These are phyloP conservation scores for Petroica traversi DNA, from an alignment of 2,113 vertebrate genomes.

Conservation along the genomic window DNA sequence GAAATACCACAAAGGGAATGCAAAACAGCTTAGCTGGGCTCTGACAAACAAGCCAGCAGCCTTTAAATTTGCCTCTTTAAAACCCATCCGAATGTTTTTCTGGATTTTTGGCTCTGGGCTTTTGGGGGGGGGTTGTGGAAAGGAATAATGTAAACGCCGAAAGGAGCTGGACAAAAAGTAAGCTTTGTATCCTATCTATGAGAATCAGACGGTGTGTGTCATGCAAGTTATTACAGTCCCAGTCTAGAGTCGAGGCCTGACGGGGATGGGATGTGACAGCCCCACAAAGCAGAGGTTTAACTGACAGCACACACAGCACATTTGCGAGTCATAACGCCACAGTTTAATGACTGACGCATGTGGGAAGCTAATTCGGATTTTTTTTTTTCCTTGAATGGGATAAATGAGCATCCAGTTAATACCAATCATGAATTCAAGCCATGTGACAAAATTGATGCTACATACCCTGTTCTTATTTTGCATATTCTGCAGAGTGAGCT, in stretches of 20 bases:
- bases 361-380: slow-evolving; percentile 59
- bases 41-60: neutral
- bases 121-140: neutral
- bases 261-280: slow-evolving; percentile 60
- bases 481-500: slow-evolving; percentile 65
- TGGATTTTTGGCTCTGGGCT: neutral
- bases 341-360: slow-evolving; percentile 58
- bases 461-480: slow-evolving; percentile 77
- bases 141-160: slow-evolving; percentile 34
- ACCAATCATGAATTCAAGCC: slow-evolving; percentile 50
- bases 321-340: slow-evolving; percentile 55
- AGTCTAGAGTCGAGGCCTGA: slow-evolving; percentile 70
- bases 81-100: neutral
- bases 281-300: slow-evolving; percentile 59
- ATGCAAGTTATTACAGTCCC: slow-evolving; percentile 73
- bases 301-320: slow-evolving; percentile 63
- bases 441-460: slow-evolving; percentile 61
- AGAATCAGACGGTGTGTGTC: slow-evolving; percentile 71
- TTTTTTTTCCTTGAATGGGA: slow-evolving; percentile 66
- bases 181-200: slow-evolving; percentile 68
- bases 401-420: slow-evolving; percentile 66
- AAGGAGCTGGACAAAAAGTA: slow-evolving; percentile 51
- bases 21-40: neutral
- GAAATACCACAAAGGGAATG: neutral
- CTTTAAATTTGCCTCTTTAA: neutral